phyloP scores from a whole-genome alignment of 2,113 vertebrate genomes.

The Hiodon tergisus region DNA sequence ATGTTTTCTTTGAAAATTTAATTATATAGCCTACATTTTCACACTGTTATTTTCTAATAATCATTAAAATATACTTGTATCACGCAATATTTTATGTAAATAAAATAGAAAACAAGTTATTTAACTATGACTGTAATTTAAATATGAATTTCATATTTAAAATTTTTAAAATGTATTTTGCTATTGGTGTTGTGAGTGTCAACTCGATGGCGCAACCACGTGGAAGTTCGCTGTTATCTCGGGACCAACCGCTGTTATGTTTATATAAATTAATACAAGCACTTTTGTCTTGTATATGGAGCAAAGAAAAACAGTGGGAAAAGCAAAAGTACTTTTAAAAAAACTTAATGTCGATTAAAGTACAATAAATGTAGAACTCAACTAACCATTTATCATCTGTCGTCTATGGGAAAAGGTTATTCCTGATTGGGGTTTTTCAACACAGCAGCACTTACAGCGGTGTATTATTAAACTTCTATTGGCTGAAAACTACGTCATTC shows the following conservation, averaged over 20 bases:
- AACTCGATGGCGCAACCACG: conserved; percentile 7
- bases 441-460: neutral
- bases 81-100: too few species aligned
- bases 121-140: too few species aligned
- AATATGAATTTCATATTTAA: too few species aligned
- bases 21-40: too few species aligned
- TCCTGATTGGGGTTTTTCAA: conserved; percentile 2
- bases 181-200: neutral
- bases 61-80: too few species aligned
- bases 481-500: conserved; percentile 35
- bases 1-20: too few species aligned
- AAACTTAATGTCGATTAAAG: too few species aligned
- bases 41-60: too few species aligned
- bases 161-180: too few species aligned
- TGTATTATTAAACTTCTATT: conserved; percentile 2
- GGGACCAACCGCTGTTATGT: too few species aligned
- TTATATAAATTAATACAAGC: too few species aligned
- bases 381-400: neutral
- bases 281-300: neutral
- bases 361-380: neutral
- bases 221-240: neutral
- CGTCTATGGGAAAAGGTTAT: neutral
- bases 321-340: neutral
- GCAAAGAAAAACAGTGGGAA: neutral
- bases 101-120: too few species aligned